A percentile compares a stretch with the other conserved stretches of the same genome.
phyloP scores from a whole-genome alignment of 1,140 invertebrate species.

The Eurosta solidaginis region DNA sequence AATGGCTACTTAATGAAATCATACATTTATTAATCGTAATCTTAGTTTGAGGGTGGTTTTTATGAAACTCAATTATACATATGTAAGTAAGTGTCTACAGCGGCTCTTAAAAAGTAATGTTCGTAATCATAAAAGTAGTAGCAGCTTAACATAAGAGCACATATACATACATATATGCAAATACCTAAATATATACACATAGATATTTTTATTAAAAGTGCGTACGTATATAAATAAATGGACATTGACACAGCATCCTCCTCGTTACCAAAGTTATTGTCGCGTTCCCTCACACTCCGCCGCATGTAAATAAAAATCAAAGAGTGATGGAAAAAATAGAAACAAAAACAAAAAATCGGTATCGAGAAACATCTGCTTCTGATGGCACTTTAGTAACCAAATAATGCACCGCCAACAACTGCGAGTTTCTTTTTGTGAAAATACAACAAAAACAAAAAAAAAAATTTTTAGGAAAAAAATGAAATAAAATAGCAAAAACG shows the following conservation, averaged over 20 bases:
- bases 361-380: conserved; percentile 17
- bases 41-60: no score
- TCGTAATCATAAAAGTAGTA: not conserved
- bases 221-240: not conserved
- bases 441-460: not conserved
- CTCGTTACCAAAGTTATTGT: not conserved
- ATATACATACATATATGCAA: not conserved
- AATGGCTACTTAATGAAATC: no score
- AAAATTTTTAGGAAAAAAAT: not conserved
- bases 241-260: not conserved
- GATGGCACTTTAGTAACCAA: conserved; percentile 19
- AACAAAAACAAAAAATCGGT: no score
- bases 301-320: not conserved
- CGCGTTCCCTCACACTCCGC: not conserved
- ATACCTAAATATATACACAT: not conserved
- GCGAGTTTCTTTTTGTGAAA: not conserved
- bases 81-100: not conserved
- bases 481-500: conserved; percentile 24
- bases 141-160: not conserved
- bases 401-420: conserved; percentile 16
- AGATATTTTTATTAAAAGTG: no score
- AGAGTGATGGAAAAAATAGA: conserved; percentile 23
- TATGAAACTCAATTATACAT: not conserved
- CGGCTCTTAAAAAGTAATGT: no score
- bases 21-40: no score